Evolutionary conservation across 2,797 vertebrate genomes (phyloP), one percentile per base, ranked within the genome.

Genomic region (Odontamblyopus lacepedii): DNA sequence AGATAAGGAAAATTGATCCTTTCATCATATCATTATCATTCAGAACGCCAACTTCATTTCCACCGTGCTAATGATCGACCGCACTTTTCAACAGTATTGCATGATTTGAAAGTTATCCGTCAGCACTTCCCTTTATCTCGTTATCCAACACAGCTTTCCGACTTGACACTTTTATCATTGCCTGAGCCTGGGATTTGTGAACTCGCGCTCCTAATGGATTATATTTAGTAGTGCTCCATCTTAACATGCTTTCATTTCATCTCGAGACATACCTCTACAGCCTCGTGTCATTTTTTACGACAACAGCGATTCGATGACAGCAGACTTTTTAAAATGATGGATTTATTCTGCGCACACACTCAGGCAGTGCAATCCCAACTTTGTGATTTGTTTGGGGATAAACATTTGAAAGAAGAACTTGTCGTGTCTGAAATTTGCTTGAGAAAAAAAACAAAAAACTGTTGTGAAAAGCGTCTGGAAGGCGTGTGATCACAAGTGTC

Each of bases 401-500:
- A 83, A 79, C 75, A 76, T 67, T 82, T 79, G 61, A 80, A 86
- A 79, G 69, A 57, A 56, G 27, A 65, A 61, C 73, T 83, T 53
- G 23, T 79, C 5, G 1, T 48, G 74, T 69, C 35, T 75, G 77
- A 83, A 82, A 85, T 69, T 75, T 53, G 78, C 75, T 73, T 62
- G 78, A 80, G 75, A 63, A 6, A 13, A 35, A 30, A 69, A 67
- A 64, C 29, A 63, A 75, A 73, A 35, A 18, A 19, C 50, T 53
- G 77, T 50, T 15, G 62, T 78, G 57, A 29, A 59, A 56, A 63
- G 30, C 71, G 76, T 81, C 72, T 83, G 69, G 71, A 60, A 73
- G 77, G 80, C 57, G 70, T 84, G 88, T 83, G 82, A 91, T 92
- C 87, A 79, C 73, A 84, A 76, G 73, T 79, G 86, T 82, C 83